Evolutionary conservation across 2,113 vertebrate genomes (phyloP), one percentile per base, ranked within the genome.

Genomic region (Bos indicus): DNA sequence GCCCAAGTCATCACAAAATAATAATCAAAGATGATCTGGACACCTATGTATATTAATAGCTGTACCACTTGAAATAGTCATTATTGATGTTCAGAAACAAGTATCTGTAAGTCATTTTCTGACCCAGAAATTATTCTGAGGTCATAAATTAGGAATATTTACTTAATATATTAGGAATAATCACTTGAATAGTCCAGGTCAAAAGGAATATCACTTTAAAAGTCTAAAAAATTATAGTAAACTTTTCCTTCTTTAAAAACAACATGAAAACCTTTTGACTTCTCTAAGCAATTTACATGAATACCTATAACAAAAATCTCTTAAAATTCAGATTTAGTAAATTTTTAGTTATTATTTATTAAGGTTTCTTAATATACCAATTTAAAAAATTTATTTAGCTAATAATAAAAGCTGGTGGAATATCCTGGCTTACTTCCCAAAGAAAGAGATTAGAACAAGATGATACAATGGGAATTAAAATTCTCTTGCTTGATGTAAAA

Each of bases 1-100:
- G 64, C 77, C 51, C 94, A 92, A 96, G 56, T 87, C 26, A 85
- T 94, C 57, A 96, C 78, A 96, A 90, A 97, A 71, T 33, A 71
- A 96, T 82, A 97, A 97, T 48, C 21, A 48, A 96, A 97, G 51
- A 95, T 91, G 52, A 97, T 62, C 92, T 84, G 43, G 56, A 88
- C 17, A 80, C 28, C 67, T 33, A 77, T 0, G 52, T 48, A 89
- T 26, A 43, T 54, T 43, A 43, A 62, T 4, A 91, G 46, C 40
- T 54, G 2, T 3, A 84, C 36, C 3, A 64, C 43, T 87, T 56
- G 48, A 93, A 43, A 33, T 0, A 48, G 28, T 36, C 88, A 88
- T 36, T 81, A 87, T 19, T 74, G 40, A 88, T 19, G 26, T 14
- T 48, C 80, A 62, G 33, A 92, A 94, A 82, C 7, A 92, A 90